Base-by-base conservation (phyloP, 2,113 vertebrate genomes). In the Lipotes vexillifer region DNA sequence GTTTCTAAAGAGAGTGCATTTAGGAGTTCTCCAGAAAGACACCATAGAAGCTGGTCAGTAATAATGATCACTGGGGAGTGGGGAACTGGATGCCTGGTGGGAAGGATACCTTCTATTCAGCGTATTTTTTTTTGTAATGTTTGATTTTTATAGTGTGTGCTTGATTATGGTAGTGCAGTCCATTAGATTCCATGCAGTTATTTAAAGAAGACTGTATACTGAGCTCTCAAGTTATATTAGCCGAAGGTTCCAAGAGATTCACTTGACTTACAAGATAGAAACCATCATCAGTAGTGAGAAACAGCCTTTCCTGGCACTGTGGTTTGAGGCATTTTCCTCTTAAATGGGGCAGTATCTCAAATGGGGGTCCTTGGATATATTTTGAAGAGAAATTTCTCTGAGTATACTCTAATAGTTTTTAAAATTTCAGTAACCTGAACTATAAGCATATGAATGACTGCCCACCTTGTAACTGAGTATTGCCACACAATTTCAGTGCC, bases 301-400 rank as follows among this genome's bases (percentile, higher is more conserved):
- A 93, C 18, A 92, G 33, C 69, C 78, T 92, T 91, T 65, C 33
- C 20, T 96, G 55, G 36, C 20, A 21, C 49, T 80, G 21, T 46
- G 44, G 36, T 93, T 86, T 86, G 13, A 63, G 61, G 20, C 49
- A 49, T 95, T 93, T 87, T 88, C 31, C 61, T 97, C 10, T 65
- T 68, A 59, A 59, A 74, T 61, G 83, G 63, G 31, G 23, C 23
- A 69, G 1, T 65, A 44, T 80, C 52, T 83, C 77, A 83, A n/a
- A 46, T 49, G n/a, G 52, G 78, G 20, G 7, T 52, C 33, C 31
- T 84, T 78, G 31, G 44, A n/a, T 92, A 63, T 83, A 46, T 94
- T 78, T 92, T 95, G 36, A 63, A 83, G 61, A 81, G 52, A 93
- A 80, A 33, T 89, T 95, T 88, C 71, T 96, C 78, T 78, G n/a